Base-by-base conservation (phyloP, 2,797 vertebrate genomes). In the Ceyx erithaca region DNA sequence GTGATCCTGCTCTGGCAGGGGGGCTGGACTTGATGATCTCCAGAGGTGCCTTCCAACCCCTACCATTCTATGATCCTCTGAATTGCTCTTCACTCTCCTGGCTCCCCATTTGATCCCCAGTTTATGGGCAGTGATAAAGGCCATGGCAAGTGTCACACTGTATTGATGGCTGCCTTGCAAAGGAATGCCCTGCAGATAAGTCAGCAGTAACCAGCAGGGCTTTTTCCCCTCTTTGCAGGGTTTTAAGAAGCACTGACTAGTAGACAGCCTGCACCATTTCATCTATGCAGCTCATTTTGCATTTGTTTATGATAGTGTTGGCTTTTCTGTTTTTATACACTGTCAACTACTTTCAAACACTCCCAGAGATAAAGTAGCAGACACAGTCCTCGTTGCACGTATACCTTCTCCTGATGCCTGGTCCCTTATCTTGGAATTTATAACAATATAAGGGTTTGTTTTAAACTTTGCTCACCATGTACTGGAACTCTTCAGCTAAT, bases 281-380 rank as follows among this genome's bases (percentile, higher is more conserved):
- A 61, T 72, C 45, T 80, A 80, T 79, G 45, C 73, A 93, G 85
- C 69, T 95, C 69, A 49, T 78, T 93, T 91, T 91, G 63, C 57
- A 76, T 88, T 66, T 59, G 48, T 93, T 93, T 95, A 81, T 84
- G 57, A 23, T 73, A 67, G 54, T 58, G 33, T 66, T 93, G 52
- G 41, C 77, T 91, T 94, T 91, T 90, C 87, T 91, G 68, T 86
- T 96, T 96, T 77, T 52, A 54, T 83, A 35, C 51, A 8, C 78
- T 88, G 80, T 90, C 94, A 90, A 89, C 62, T 80, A 14, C 59
- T 92, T 93, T 84, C 62, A 94, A 95, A 93, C 87, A 87, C 75
- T 91, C 45, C 33, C 4, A 21, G 82, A 88, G 77, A 92, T 87
- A 59, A 89, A 89, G 31, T 81, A 93, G 51, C 63, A 88, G 75